Conservation (phyloP, 2,113 vertebrate species). For the Turdus rufiventris region DNA sequence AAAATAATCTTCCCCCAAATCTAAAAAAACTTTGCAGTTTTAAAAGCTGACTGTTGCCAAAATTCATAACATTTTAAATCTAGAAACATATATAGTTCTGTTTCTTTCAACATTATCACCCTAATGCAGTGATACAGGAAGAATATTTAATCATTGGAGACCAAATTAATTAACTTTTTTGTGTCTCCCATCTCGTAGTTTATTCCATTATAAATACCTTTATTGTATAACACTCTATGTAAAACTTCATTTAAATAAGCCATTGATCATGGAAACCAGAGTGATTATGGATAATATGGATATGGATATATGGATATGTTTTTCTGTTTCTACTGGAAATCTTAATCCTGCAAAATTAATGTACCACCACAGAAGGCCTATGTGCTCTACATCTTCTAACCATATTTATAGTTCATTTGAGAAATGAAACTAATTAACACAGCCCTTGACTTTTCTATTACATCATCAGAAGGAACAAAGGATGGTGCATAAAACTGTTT, state of each 20-base stretch:
- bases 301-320: too few relatives aligned
- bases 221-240: neutral
- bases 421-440: neutral
- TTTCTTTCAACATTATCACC: neutral
- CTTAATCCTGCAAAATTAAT: neutral
- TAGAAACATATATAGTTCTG: neutral
- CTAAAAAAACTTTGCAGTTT: neutral
- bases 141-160: neutral
- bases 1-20: neutral
- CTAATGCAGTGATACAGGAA: neutral
- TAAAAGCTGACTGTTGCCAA: neutral
- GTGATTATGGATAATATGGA: neutral
- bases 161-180: neutral
- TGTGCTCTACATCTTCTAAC: neutral
- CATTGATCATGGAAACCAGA: neutral
- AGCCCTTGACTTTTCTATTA: neutral
- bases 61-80: neutral
- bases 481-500: neutral
- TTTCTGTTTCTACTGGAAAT: neutral
- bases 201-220: neutral
- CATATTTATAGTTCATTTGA: neutral
- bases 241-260: neutral
- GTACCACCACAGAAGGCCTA: neutral
- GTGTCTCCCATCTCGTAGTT: neutral
- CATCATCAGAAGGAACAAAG: neutral